Evolutionary conservation across 2,113 vertebrate species (phyloP), one percentile per base, ranked within the genome.

Genomic region (Ictalurus punctatus): DNA sequence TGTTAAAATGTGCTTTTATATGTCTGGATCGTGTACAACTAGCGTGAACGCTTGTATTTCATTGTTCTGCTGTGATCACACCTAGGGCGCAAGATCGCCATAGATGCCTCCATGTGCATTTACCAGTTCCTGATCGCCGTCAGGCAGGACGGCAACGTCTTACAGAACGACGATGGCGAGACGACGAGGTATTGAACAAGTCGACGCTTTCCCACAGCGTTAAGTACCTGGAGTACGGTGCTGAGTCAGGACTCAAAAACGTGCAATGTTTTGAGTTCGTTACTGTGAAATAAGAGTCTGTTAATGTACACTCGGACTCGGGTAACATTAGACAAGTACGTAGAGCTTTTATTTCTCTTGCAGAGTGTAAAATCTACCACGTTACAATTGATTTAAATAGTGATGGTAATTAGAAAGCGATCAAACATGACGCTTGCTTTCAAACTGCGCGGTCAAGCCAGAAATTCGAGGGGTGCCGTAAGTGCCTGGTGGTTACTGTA

Each of bases 41-140:
- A 3, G 3, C 25, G 9, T 76, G 69, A 37, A 23, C 37, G n/a
- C n/a, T 19, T 40, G 37, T 44, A 3, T 40, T 40, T 40, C 10
- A 17, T 40, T 23, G 56, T 14, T 85, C 8, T 88, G 1, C 54
- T 52, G 9, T 56, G 14, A 65, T 86, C 48, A 16, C 2, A 23
- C 89, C 30, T 90, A 96, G 96, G 96, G 14, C 96, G 98, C 23
- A 99, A 98, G 91, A 98, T 99, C 23, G 98, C 98, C 1, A 97
- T 99, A 0, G 98, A 99, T 27, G 98, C 98, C 13, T 99, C 98
- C 82, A 99, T 99, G 98, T 99, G 98, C 92, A 99, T 99, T 86
- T 99, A 99, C 85, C 98, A 99, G 96, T 99, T 99, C 93, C 95
- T 99, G 90, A 99, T 99, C 0, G 98, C 98, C 0, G 98, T 99